phyloP scores from a whole-genome alignment of 2,797 vertebrate genomes.

The Neopelma chrysocephalum region DNA sequence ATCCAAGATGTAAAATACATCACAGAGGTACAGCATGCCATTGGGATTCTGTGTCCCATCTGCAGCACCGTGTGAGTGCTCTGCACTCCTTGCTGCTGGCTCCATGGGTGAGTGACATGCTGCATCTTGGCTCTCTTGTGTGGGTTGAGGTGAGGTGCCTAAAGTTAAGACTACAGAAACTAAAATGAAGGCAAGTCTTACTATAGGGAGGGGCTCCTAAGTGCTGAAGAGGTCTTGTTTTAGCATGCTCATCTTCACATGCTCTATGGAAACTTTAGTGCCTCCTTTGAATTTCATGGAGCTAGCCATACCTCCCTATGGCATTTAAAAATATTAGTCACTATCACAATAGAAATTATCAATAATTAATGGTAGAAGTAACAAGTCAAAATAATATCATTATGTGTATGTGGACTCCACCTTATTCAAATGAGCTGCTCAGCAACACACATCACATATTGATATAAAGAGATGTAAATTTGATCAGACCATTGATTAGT shows the following conservation, averaged over 20 bases:
- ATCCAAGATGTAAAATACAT: not conserved
- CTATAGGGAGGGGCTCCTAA: not conserved
- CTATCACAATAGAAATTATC: not conserved
- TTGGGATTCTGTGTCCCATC: not conserved
- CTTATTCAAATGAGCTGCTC: not conserved
- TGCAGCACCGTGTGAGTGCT: not conserved
- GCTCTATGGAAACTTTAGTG: not conserved
- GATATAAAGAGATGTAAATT: not conserved
- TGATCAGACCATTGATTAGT: not conserved
- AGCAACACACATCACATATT: not conserved
- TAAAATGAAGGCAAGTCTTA: not conserved
- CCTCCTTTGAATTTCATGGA: not conserved
- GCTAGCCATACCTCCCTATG: accelerated
- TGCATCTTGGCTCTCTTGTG: not conserved
- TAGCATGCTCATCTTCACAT: not conserved
- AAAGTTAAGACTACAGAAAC: not conserved
- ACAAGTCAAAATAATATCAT: not conserved
- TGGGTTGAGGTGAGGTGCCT: not conserved
- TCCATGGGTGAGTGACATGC: not conserved
- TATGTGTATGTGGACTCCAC: not conserved
- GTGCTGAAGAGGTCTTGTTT: not conserved
- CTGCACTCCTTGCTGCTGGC: not conserved
- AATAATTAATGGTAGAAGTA: not conserved
- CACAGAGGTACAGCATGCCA: accelerated
- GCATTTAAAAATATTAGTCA: not conserved